phyloP scores from a whole-genome alignment of 2,113 vertebrate genomes.

The Gasterosteus nipponicus region DNA sequence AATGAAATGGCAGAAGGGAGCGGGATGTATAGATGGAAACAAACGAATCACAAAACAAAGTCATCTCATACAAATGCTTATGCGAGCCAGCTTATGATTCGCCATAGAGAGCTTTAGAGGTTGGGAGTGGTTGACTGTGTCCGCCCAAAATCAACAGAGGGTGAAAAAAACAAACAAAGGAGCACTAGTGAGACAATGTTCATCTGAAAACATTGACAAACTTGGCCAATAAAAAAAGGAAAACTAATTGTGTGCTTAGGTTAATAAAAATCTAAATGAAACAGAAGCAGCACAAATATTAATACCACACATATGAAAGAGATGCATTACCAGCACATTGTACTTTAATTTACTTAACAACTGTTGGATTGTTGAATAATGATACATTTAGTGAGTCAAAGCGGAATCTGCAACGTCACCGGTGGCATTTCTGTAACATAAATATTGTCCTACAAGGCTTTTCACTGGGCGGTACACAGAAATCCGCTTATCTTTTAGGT shows the following conservation, averaged over 20 bases:
- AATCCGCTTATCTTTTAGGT: not conserved
- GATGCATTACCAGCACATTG: not conserved
- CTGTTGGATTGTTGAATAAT: not conserved
- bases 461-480: not conserved
- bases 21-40: constrained; percentile 18
- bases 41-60: constrained; percentile 22
- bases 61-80: not conserved
- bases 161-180: constrained; percentile 5
- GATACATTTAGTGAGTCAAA: not conserved
- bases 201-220: not conserved
- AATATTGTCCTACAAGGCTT: not conserved
- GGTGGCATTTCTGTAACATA: not conserved
- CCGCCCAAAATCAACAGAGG: constrained; percentile 50
- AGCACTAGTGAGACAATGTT: not conserved
- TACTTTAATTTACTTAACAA: not conserved
- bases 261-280: not conserved
- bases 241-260: not conserved
- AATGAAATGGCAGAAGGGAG: not conserved
- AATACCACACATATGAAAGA: not conserved
- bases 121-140: constrained; percentile 35
- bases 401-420: not conserved
- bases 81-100: not conserved
- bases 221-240: not conserved
- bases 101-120: not conserved
- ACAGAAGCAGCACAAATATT: not conserved